Evolutionary conservation across 2,113 vertebrate genomes (phyloP).

Genomic region (Oceanites oceanicus): DNA sequence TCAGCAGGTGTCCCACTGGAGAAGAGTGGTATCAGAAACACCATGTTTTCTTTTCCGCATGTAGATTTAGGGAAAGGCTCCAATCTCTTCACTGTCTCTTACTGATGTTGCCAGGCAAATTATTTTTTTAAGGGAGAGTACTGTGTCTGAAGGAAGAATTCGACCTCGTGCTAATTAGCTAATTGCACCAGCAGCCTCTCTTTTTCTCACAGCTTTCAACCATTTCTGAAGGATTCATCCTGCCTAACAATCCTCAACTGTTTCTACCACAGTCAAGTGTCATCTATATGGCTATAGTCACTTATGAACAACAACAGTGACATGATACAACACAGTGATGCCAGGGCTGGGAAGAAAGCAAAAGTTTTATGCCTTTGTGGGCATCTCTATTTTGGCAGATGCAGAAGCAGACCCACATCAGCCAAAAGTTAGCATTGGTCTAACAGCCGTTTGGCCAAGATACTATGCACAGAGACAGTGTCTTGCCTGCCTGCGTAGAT

Average conservation of each 20-base stretch:
- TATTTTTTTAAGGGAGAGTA: not conserved
- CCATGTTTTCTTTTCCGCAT: not conserved
- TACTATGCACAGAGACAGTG: not conserved
- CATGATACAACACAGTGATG: fast-evolving
- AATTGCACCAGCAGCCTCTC: not conserved
- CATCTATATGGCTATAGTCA: too few species aligned
- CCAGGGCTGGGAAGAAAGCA: not conserved
- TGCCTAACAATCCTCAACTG: not conserved
- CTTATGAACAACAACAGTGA: not conserved
- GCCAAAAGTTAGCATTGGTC: not conserved
- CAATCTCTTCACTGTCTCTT: not conserved
- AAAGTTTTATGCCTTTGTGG: not conserved
- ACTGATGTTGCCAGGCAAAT: not conserved
- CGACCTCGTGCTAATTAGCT: not conserved
- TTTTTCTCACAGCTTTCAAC: not conserved
- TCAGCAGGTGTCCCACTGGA: not conserved
- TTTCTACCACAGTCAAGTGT: not conserved
- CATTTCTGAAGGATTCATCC: not conserved
- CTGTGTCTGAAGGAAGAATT: not conserved
- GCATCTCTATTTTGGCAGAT: not conserved
- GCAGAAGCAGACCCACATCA: not conserved
- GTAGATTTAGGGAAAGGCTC: not conserved
- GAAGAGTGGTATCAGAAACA: not conserved
- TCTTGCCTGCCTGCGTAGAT: not conserved
- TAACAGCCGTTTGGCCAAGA: not conserved